These are phyloP conservation scores for Neodiprion lecontei DNA, from an alignment of 1,140 invertebrate genomes.

Conservation along the genomic window DNA sequence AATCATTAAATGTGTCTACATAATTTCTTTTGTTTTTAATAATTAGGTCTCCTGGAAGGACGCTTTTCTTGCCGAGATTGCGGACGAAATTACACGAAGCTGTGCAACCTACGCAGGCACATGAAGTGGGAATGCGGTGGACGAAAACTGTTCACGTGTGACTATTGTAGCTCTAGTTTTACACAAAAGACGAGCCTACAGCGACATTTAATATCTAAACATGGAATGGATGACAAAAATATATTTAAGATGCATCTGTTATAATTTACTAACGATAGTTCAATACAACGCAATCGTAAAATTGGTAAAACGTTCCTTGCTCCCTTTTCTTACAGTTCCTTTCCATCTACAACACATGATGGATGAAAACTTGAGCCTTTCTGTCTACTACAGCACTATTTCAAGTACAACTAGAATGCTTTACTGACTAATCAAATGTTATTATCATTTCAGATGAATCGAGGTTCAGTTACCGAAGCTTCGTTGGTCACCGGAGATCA, in stretches of 20 bases:
- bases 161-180: constrained; percentile 48
- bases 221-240: constrained; percentile 36
- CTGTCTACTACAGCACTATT: too few species aligned
- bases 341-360: not conserved
- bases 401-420: too few species aligned
- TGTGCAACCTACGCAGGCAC: constrained; percentile 50
- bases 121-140: constrained; percentile 55
- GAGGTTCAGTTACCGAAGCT: not conserved
- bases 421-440: constrained; percentile 33
- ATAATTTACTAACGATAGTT: not conserved
- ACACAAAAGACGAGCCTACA: constrained; percentile 55
- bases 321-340: not conserved
- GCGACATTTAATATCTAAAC: constrained; percentile 40
- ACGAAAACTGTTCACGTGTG: constrained; percentile 48
- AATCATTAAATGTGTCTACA: not conserved
- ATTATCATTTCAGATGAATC: constrained; percentile 22
- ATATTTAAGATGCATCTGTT: constrained; percentile 25
- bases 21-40: constrained; percentile 11
- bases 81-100: constrained; percentile 45
- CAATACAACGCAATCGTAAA: constrained; percentile 9
- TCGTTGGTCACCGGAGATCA: constrained; percentile 27
- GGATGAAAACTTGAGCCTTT: too few species aligned
- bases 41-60: constrained; percentile 21
- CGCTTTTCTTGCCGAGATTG: constrained; percentile 44
- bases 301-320: not conserved